phyloP scores from a whole-genome alignment of 2,888 invertebrate genomes.

The Pecten maximus region DNA sequence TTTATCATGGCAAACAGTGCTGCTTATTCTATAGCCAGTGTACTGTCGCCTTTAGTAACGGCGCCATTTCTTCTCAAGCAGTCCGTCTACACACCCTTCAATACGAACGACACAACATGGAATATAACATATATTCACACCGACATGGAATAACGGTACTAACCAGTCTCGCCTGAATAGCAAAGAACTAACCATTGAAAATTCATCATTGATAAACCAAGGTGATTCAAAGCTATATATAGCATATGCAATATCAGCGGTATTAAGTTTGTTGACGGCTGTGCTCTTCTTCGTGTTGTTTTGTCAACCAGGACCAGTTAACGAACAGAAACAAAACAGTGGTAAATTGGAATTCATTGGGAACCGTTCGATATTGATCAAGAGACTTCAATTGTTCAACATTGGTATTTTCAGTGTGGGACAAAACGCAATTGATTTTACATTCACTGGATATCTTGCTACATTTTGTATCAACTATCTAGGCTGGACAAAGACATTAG shows the following conservation, averaged over 20 bases:
- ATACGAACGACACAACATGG: neutral
- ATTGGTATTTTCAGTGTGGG: neutral
- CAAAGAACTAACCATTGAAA: neutral
- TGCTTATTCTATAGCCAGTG: neutral
- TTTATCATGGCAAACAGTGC: neutral
- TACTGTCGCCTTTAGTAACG: neutral
- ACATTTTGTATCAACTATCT: neutral
- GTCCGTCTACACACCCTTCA: neutral
- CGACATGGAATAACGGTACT: neutral
- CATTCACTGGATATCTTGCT: neutral
- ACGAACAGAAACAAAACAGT: neutral
- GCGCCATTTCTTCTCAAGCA: neutral
- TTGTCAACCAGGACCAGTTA: neutral
- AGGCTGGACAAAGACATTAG: neutral
- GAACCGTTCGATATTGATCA: neutral
- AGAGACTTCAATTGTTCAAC: neutral
- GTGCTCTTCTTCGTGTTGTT: neutral
- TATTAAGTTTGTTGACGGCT: neutral
- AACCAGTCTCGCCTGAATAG: neutral
- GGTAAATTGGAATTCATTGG: neutral
- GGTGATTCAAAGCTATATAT: neutral
- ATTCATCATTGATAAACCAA: neutral
- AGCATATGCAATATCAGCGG: conserved; percentile 13
- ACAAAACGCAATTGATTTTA: neutral
- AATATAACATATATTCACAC: neutral